phyloP scores from a whole-genome alignment of 2,113 vertebrate genomes.

The Carassius carassius region DNA sequence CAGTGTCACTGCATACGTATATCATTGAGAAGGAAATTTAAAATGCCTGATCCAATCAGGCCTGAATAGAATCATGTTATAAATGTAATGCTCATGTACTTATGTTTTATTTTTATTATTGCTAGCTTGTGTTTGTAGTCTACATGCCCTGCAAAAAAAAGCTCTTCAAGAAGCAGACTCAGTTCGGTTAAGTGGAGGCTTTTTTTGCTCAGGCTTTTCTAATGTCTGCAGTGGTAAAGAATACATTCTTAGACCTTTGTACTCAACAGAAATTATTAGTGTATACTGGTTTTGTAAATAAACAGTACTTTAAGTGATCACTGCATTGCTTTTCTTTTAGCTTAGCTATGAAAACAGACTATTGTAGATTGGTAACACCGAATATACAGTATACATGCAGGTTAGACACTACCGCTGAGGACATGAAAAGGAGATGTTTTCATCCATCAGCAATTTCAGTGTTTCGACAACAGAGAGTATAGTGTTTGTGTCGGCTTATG shows the following conservation, averaged over 20 bases:
- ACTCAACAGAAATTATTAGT: not conserved
- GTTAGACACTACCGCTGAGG: not conserved
- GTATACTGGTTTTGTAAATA: not conserved
- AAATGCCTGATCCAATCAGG: not conserved
- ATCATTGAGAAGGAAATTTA: not conserved
- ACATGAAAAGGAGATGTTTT: not conserved
- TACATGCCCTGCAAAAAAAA: slow-evolving; percentile 6
- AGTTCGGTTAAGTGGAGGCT: not conserved
- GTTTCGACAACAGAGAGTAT: slow-evolving; percentile 23
- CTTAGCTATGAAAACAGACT: not conserved
- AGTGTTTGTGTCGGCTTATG: slow-evolving; percentile 6
- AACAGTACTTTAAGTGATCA: not conserved
- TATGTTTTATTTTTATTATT: not conserved
- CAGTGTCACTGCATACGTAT: not conserved
- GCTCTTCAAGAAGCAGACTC: not conserved
- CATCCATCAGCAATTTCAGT: slow-evolving; percentile 10
- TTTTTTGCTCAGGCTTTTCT: not conserved
- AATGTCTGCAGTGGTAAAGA: not conserved
- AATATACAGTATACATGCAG: slow-evolving; percentile 5
- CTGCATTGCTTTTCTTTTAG: not conserved
- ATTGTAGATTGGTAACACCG: not conserved
- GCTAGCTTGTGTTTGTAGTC: not conserved
- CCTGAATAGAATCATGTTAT: not conserved
- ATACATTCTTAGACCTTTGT: not conserved
- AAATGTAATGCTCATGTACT: not conserved